Evolutionary conservation across 2,113 vertebrate species (phyloP).

Genomic region (Nerophis lumbriciformis): DNA sequence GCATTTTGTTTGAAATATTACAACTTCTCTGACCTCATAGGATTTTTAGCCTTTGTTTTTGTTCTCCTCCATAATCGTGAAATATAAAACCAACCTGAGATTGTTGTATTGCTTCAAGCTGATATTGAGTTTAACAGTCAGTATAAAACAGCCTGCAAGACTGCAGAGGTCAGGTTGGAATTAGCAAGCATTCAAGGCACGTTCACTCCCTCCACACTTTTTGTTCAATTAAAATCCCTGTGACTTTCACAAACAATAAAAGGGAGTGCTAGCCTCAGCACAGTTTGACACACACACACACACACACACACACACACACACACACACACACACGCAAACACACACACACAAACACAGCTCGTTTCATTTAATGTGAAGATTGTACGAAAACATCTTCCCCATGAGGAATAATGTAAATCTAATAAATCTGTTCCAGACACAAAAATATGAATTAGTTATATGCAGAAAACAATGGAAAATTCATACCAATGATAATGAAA

Average conservation of each 20-base stretch:
- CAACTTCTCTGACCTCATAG: too few relatives aligned
- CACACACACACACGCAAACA: background rate
- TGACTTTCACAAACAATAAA: constrained; percentile 78
- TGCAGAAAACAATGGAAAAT: too few relatives aligned
- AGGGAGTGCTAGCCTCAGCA: constrained; percentile 87
- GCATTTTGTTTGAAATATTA: too few relatives aligned
- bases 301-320: constrained; percentile 58
- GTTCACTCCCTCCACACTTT: constrained; percentile 65
- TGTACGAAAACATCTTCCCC: too few relatives aligned
- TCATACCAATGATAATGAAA: too few relatives aligned
- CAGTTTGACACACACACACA: constrained; percentile 72
- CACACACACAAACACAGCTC: background rate
- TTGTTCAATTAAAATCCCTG: constrained; percentile 83
- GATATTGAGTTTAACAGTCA: background rate
- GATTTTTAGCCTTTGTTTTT: too few relatives aligned
- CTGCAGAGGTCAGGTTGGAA: constrained; percentile 35
- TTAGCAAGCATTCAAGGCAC: constrained; percentile 52
- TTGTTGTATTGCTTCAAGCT: too few relatives aligned
- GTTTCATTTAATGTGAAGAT: background rate
- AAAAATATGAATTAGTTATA: too few relatives aligned
- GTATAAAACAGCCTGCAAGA: constrained; percentile 24
- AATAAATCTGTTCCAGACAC: too few relatives aligned
- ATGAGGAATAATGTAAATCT: too few relatives aligned
- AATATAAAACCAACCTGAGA: too few relatives aligned
- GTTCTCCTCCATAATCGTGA: too few relatives aligned